Evolutionary conservation across 2,113 vertebrate genomes (phyloP).

Genomic region (Tupaia tana): DNA sequence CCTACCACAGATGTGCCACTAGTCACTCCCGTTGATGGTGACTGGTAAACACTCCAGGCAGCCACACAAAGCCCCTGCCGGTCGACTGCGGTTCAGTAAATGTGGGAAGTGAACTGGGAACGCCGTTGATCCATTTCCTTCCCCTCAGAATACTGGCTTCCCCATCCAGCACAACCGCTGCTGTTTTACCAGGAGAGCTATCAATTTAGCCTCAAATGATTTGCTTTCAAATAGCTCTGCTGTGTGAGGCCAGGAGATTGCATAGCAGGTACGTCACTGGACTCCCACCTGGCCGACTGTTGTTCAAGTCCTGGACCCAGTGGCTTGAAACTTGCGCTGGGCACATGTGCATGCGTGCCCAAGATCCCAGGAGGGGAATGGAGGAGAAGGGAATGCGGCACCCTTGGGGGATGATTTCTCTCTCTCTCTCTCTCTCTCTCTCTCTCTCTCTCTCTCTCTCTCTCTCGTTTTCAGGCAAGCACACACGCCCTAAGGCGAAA

Average conservation of each 20-base stretch:
- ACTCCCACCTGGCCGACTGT: too few relatives aligned
- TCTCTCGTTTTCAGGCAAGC: too few relatives aligned
- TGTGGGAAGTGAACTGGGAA: background rate
- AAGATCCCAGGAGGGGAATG: too few relatives aligned
- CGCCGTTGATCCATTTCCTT: background rate
- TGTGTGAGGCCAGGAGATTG: background rate
- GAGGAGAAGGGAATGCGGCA: too few relatives aligned
- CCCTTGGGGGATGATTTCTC: too few relatives aligned
- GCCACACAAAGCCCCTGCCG: background rate
- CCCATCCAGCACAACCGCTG: background rate
- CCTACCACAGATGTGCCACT: background rate
- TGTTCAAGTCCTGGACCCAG: too few relatives aligned
- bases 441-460: too few relatives aligned
- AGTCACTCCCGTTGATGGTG: background rate
- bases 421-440: too few relatives aligned
- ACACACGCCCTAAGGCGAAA: too few relatives aligned
- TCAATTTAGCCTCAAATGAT: background rate
- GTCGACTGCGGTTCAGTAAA: background rate
- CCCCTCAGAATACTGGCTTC: background rate
- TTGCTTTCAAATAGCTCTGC: constrained; percentile 27
- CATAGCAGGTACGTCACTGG: too few relatives aligned
- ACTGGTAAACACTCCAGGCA: background rate
- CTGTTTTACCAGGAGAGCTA: background rate
- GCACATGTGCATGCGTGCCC: too few relatives aligned
- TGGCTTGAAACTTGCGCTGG: too few relatives aligned